A percentile compares a stretch with the other conserved stretches of the same genome.
Conservation (phyloP, 2,797 vertebrate species). For the Chaunax sp. region DNA sequence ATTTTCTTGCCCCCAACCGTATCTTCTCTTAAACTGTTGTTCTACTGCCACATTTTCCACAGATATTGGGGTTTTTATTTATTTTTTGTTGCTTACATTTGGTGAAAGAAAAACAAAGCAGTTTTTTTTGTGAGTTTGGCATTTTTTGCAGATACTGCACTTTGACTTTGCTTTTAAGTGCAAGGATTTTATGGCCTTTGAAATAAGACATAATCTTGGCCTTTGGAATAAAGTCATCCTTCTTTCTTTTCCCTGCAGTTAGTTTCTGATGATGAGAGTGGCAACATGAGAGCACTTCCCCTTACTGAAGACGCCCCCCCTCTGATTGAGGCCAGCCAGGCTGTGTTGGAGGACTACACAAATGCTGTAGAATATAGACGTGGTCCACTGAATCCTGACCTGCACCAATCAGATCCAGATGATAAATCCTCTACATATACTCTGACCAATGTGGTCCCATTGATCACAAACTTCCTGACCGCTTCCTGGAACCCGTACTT, state of each 20-base stretch:
- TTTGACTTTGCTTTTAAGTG: too few species aligned
- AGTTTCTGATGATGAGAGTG: constrained; percentile 65
- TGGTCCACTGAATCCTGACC: constrained; percentile 73
- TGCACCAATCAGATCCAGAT: constrained; percentile 73
- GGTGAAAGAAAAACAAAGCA: too few species aligned
- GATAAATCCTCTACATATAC: constrained; percentile 82
- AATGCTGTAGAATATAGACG: constrained; percentile 75
- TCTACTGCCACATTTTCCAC: too few species aligned
- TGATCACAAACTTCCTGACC: constrained; percentile 65
- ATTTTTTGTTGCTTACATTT: too few species aligned
- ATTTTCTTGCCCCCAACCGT: too few species aligned
- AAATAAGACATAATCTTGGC: not conserved
- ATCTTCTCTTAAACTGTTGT: too few species aligned
- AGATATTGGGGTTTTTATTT: too few species aligned
- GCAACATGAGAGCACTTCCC: constrained; percentile 76
- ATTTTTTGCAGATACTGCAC: too few species aligned
- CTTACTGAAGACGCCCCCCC: constrained; percentile 58
- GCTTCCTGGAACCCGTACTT: constrained; percentile 71
- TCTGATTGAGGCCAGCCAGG: constrained; percentile 76
- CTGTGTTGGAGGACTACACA: constrained; percentile 73
- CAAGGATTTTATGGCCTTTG: too few species aligned
- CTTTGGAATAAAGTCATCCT: not conserved
- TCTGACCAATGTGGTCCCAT: constrained; percentile 78
- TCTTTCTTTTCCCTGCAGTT: constrained; percentile 56
- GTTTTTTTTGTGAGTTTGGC: too few species aligned